phyloP scores from a whole-genome alignment of 2,113 vertebrate genomes.

The Psephotus haematonotus region DNA sequence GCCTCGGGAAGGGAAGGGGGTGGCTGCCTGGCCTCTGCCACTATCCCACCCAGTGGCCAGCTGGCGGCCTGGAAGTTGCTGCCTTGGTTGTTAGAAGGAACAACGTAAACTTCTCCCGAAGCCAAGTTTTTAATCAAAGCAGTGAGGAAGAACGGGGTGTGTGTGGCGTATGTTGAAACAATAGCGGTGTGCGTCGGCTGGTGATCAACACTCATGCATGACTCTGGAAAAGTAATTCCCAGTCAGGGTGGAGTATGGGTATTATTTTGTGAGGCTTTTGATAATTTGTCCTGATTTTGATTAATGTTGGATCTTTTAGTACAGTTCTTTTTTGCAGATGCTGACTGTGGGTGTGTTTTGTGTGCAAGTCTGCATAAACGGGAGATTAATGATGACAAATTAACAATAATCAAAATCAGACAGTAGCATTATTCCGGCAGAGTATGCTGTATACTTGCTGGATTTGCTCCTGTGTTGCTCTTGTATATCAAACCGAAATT shows the following conservation, averaged over 20 bases:
- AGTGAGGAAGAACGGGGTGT: neutral
- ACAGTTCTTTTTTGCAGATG: neutral
- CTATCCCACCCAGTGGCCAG: neutral
- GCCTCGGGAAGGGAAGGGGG: neutral
- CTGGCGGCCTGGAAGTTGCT: neutral
- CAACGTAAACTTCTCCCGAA: neutral
- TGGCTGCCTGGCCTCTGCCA: neutral
- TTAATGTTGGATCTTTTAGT: neutral
- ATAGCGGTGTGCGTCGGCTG: neutral
- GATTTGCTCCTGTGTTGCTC: neutral
- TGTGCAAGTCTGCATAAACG: neutral
- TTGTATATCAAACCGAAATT: neutral
- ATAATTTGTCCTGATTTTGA: neutral
- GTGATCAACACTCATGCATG: neutral
- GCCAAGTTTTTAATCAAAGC: slow-evolving; percentile 31
- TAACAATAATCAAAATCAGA: neutral
- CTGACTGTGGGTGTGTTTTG: neutral
- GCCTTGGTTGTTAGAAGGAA: neutral
- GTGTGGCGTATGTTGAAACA: slow-evolving; percentile 2
- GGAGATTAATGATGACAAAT: neutral
- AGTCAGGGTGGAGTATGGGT: neutral
- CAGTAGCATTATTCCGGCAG: neutral
- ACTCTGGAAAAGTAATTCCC: slow-evolving; percentile 48
- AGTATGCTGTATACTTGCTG: neutral
- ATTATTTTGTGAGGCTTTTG: neutral